Base-by-base conservation (phyloP, 2,888 invertebrate species). In the Digitonthophagus gazella region DNA sequence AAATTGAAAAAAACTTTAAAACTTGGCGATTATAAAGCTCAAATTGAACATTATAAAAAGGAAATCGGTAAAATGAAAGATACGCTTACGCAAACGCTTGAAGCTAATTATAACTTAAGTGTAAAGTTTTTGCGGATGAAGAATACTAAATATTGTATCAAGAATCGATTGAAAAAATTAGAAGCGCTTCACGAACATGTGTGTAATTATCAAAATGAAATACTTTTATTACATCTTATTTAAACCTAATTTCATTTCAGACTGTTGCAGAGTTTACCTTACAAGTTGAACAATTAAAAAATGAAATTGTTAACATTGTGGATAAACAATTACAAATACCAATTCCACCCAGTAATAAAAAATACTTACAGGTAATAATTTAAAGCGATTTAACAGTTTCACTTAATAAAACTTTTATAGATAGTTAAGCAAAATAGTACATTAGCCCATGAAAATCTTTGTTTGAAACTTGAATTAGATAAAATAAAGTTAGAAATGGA, bases 51-150 rank as follows among this genome's bases (percentile, higher is more conserved):
- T 22, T 76, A 82, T 18, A 80, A 80, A 74, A 79, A 76, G 28
- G 82, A 83, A 74, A 73, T 82, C 2, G 72, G 76, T 54, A 81
- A 80, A 67, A 73, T 84, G 66, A 83, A 84, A 71, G 75, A 75
- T 66, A 77, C 78, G 1, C 71, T 83, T 22, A 80, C 80, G 66
- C 78, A 82, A 71, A 81, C 82, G n/a, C 74, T 82, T 44, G 81
- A 81, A 73, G 81, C 81, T 0, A 83, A 83, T 77, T 83, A 83
- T 74, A 83, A 83, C 77, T 75, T 83, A 72, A 82, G 83, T 72
- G 78, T 83, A 15, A 83, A 82, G 73, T 83, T 82, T 78, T 76
- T 83, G 64, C 75, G 81, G 20, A 83, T 83, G 81, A 82, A 81
- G 73, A 83, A 82, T 72, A 81, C 82, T 0, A 83, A 83, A 73